Percentiles rank a stretch among this genome's conserved stretches.
phyloP scores from a whole-genome alignment of 2,797 vertebrate species.

The Octomys mimax region DNA sequence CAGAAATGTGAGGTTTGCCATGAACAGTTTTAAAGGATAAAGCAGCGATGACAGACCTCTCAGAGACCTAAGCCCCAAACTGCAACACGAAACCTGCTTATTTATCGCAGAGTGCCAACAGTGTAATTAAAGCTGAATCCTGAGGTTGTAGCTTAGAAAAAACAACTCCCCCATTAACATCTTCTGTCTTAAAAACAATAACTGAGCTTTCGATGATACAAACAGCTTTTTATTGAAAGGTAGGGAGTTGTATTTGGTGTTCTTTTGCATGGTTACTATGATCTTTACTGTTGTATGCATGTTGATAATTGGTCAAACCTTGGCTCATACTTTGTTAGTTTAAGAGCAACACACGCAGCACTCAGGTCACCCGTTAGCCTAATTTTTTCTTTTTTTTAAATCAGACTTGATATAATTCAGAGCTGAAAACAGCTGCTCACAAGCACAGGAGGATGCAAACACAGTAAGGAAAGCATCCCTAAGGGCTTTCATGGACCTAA shows the following conservation, averaged over 20 bases:
- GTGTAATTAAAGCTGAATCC: not conserved
- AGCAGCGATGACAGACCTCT: not conserved
- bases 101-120: not conserved
- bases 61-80: not conserved
- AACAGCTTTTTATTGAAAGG: not conserved
- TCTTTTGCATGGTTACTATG: not conserved
- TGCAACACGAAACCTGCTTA: not conserved
- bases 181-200: not conserved
- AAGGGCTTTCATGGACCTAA: not conserved
- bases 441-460: not conserved
- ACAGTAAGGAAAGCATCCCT: not conserved
- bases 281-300: not conserved
- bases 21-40: slow-evolving; percentile 20
- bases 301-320: not conserved
- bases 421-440: not conserved
- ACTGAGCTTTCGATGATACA: not conserved
- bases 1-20: slow-evolving; percentile 31
- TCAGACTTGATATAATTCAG: not conserved
- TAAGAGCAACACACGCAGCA: not conserved
- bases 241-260: not conserved
- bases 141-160: not conserved
- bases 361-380: not conserved
- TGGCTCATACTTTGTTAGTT: not conserved
- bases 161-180: not conserved
- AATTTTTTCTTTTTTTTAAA: not conserved